Conservation (phyloP, 2,797 vertebrate genomes). For the Lemur catta region DNA sequence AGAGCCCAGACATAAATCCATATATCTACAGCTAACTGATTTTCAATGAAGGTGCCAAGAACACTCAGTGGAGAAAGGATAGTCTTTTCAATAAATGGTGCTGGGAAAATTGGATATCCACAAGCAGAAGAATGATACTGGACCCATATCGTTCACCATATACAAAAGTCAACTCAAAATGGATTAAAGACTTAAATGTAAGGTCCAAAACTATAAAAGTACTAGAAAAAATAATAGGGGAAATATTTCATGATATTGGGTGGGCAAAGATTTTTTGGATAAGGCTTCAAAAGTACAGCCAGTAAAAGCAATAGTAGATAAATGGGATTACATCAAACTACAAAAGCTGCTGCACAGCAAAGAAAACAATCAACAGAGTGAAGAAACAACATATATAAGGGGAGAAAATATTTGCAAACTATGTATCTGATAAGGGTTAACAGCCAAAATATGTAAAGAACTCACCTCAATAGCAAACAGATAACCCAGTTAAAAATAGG, state of each 20-base stretch:
- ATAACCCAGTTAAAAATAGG: background rate
- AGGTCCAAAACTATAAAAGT: background rate
- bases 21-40: background rate
- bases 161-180: background rate
- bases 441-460: background rate
- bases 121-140: background rate
- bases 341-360: background rate
- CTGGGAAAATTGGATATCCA: background rate
- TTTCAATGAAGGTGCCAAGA: background rate
- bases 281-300: background rate
- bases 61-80: background rate
- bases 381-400: background rate
- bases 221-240: background rate
- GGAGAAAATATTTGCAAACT: background rate
- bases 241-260: background rate
- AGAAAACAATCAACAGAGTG: background rate
- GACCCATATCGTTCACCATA: background rate
- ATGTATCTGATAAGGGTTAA: background rate
- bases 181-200: background rate
- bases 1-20: background rate
- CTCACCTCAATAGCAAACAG: background rate
- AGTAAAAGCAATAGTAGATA: background rate
- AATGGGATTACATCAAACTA: background rate
- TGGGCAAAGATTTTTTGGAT: background rate
- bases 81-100: background rate